phyloP scores from a whole-genome alignment of 2,113 vertebrate species.

The Sturnus vulgaris region DNA sequence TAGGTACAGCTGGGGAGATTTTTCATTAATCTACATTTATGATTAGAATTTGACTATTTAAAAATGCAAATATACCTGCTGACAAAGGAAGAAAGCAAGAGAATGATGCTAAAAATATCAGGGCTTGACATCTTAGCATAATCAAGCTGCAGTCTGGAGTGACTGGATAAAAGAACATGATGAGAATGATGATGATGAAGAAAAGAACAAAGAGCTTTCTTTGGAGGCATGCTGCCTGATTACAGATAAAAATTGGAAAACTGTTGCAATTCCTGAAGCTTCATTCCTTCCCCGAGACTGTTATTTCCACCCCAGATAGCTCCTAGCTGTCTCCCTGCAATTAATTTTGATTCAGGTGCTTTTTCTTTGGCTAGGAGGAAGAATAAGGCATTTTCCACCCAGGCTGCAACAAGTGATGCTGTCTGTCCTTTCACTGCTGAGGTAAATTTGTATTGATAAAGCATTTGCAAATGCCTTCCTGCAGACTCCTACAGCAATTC shows the following conservation, averaged over 20 bases:
- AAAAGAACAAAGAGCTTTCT: background rate
- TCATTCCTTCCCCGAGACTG: background rate
- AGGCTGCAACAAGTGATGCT: background rate
- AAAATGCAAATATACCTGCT: background rate
- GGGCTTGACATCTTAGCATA: background rate
- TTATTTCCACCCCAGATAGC: background rate
- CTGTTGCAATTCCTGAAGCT: background rate
- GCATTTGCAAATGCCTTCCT: slow-evolving; percentile 8
- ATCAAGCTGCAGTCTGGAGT: background rate
- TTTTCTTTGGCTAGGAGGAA: background rate
- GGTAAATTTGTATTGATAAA: background rate
- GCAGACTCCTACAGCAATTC: background rate
- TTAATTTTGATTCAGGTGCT: background rate
- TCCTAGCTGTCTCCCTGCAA: background rate
- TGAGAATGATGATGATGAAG: background rate
- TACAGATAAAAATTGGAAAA: background rate
- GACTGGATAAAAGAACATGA: background rate
- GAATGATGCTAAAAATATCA: background rate
- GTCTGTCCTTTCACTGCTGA: background rate
- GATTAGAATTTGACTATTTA: background rate
- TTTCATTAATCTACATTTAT: background rate
- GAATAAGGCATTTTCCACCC: background rate
- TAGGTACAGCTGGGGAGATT: background rate
- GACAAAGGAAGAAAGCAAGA: background rate
- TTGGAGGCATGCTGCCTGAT: background rate